Evolutionary conservation across 2,888 invertebrate genomes (phyloP), one percentile per base, ranked within the genome.

Genomic region (Microplitis deprimator): DNA sequence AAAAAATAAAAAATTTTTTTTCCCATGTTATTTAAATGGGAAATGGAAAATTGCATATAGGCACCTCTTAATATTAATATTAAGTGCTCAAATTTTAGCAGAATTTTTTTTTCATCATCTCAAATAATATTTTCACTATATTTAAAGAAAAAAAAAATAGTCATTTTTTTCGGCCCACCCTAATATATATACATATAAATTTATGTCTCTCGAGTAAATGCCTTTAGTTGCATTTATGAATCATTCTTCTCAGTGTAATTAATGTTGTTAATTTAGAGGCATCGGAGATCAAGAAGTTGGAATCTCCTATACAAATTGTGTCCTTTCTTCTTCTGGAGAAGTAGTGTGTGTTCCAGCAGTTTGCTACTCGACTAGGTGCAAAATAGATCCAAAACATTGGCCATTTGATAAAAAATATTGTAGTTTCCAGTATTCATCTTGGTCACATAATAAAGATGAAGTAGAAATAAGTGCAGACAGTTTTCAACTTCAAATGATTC

Each of bases 381-480:
- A 91, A 64, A 90, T 93, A 0, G 89, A 93, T 77, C 89, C 93
- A 20, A 90, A 89, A 1, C 91, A 91, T 81, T 95, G 93, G 93
- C 94, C 94, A 0, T 94, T 92, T 82, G 94, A 94, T 84, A 83
- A 84, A 10, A 93, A 94, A 86, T 92, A 92, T 80, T 95, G 95
- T 84, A 90, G 91, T 0, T 78, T 94, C 39, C 90, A 91, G 64
- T 91, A 94, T 77, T 94, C 93, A 1, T 93, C 94, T 0, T 94
- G 93, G 94, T 91, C 92, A 84, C 91, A 93, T 81, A 91, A 91
- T 16, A 92, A 92, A 1, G 92, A 93, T 85, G 93, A 94, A 84
- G 87, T 94, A 0, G 91, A 92, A 79, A 91, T 86, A 91, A 67
- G 89, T 74, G 17, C 29, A 16, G 75, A 67, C 0, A 61, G 7